phyloP scores from a whole-genome alignment of 2,888 invertebrate genomes.

The Aspidiotus destructor region DNA sequence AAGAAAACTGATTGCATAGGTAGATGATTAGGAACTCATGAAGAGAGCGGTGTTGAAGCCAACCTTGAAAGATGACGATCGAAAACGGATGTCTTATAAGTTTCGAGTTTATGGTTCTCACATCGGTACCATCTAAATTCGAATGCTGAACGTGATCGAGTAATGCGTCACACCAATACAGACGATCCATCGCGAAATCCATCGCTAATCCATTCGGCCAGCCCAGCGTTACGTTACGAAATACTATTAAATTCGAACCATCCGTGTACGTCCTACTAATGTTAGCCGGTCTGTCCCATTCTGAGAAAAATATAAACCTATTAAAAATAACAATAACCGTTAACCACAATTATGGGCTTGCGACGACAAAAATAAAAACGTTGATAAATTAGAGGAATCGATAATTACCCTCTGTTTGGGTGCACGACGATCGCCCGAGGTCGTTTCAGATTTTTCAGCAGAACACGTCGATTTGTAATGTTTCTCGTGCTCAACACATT shows the following conservation, averaged over 20 bases:
- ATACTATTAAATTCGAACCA: slow-evolving; percentile 74
- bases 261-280: slow-evolving; percentile 88
- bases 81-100: slow-evolving; percentile 84
- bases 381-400: not conserved
- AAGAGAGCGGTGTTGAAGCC: not conserved
- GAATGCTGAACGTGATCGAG: slow-evolving; percentile 93
- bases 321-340: slow-evolving; percentile 29
- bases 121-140: slow-evolving; percentile 79
- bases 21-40: slow-evolving; percentile 5
- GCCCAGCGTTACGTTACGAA: slow-evolving; percentile 81
- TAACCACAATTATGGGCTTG: slow-evolving; percentile 15
- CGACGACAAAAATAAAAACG: not conserved
- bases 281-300: slow-evolving; percentile 93
- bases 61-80: slow-evolving; percentile 67
- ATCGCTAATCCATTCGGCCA: slow-evolving; percentile 97
- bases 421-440: slow-evolving; percentile 95
- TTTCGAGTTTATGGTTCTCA: slow-evolving; percentile 76
- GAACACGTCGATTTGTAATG: slow-evolving; percentile 69
- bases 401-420: slow-evolving; percentile 57
- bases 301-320: slow-evolving; percentile 80
- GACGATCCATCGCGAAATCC: slow-evolving; percentile 73
- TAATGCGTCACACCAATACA: slow-evolving; percentile 96
- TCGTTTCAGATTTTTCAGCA: slow-evolving; percentile 77
- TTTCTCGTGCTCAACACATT: slow-evolving; percentile 85
- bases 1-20: slow-evolving; percentile 5